Evolutionary conservation across 2,113 vertebrate species (phyloP).

Genomic region (Halichoerus grypus): DNA sequence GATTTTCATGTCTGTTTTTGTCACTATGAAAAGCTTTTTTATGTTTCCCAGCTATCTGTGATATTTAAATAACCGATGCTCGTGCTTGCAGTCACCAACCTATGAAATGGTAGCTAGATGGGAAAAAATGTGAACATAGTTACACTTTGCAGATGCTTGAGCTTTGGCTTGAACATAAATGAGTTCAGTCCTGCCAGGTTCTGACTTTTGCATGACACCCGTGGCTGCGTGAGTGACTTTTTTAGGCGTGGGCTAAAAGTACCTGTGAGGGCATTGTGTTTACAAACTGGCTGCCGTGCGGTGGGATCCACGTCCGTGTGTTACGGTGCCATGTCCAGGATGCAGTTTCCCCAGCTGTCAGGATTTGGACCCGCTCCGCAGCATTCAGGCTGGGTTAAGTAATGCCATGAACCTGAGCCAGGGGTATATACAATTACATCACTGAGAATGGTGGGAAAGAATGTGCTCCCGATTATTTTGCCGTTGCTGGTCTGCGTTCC

Average conservation of each 20-base stretch:
- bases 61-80: background rate
- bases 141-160: background rate
- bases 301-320: background rate
- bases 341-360: slow-evolving; percentile 60
- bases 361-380: slow-evolving; percentile 10
- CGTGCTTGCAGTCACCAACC: background rate
- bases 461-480: background rate
- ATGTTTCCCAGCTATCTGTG: background rate
- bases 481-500: slow-evolving; percentile 45
- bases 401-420: slow-evolving; percentile 12
- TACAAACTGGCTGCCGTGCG: background rate
- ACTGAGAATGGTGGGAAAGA: slow-evolving; percentile 73
- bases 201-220: background rate
- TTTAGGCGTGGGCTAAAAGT: background rate
- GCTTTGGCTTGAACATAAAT: background rate
- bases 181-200: background rate
- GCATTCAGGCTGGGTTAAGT: slow-evolving; percentile 55
- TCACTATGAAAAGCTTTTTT: background rate
- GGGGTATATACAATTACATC: slow-evolving; percentile 69
- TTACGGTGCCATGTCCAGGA: background rate
- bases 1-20: background rate
- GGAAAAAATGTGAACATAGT: background rate
- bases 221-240: background rate
- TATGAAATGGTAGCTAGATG: background rate
- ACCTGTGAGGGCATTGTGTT: background rate